Conservation (phyloP, 1,140 invertebrate species). For the Saccostrea cuccullata region DNA sequence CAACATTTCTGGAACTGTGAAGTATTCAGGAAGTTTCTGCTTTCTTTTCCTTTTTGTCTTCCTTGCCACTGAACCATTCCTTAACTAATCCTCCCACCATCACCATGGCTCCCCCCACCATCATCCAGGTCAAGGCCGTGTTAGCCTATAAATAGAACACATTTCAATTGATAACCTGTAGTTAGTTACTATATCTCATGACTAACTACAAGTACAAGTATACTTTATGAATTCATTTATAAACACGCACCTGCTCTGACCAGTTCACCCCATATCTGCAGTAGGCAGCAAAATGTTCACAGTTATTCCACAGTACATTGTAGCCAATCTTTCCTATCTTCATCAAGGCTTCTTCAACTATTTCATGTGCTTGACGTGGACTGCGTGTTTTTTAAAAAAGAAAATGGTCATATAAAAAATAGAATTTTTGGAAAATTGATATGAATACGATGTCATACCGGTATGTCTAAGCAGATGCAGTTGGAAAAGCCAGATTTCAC, state of each 20-base stretch:
- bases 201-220: too few relatives aligned
- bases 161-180: too few relatives aligned
- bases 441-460: neutral
- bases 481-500: neutral
- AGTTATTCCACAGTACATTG: conserved; percentile 64
- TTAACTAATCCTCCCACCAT: too few relatives aligned
- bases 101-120: too few relatives aligned
- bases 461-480: neutral
- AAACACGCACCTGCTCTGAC: conserved; percentile 61
- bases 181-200: too few relatives aligned
- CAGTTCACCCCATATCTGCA: conserved; percentile 64
- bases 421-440: neutral
- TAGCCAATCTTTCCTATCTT: conserved; percentile 62
- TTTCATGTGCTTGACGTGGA: conserved; percentile 46
- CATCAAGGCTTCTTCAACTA: conserved; percentile 55
- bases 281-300: conserved; percentile 69
- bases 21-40: too few relatives aligned
- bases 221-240: too few relatives aligned
- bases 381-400: conserved; percentile 36
- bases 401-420: neutral
- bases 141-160: too few relatives aligned
- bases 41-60: too few relatives aligned
- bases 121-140: too few relatives aligned
- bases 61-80: too few relatives aligned
- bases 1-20: too few relatives aligned